Conservation (phyloP, 2,888 invertebrate species). For the Plusia festucae region DNA sequence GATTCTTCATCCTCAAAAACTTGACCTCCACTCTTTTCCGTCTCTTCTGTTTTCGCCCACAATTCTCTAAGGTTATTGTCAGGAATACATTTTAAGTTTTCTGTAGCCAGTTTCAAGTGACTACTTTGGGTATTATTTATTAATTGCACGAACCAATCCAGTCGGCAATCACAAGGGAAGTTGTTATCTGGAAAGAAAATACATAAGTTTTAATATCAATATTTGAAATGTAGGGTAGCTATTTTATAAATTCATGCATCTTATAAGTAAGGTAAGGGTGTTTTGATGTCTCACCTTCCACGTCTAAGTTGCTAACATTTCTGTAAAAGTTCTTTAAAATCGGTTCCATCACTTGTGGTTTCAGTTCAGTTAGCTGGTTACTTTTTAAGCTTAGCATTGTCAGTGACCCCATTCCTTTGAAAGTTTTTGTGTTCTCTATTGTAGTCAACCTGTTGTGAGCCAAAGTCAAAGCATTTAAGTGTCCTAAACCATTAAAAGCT, state of each 20-base stretch:
- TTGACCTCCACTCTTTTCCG: constrained; percentile 65
- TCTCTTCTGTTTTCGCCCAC: constrained; percentile 73
- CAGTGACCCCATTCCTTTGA: constrained; percentile 72
- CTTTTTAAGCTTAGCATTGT: constrained; percentile 75
- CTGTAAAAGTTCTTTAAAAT: constrained; percentile 77
- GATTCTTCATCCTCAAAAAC: constrained; percentile 65
- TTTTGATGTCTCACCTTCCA: constrained; percentile 73
- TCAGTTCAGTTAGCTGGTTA: constrained; percentile 75
- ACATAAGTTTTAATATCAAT: no score
- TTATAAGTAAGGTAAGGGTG: no score
- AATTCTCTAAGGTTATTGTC: constrained; percentile 69
- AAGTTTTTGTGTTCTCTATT: constrained; percentile 75
- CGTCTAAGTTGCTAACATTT: constrained; percentile 71
- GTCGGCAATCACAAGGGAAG: constrained; percentile 79
- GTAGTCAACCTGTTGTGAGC: constrained; percentile 75
- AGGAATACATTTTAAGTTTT: constrained; percentile 82
- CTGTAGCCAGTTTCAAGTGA: constrained; percentile 71
- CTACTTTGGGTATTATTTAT: constrained; percentile 79
- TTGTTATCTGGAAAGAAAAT: constrained; percentile 78
- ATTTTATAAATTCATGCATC: no score
- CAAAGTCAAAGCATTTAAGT: constrained; percentile 73
- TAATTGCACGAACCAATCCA: constrained; percentile 79
- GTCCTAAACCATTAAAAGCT: constrained; percentile 78
- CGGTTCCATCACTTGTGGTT: constrained; percentile 74
- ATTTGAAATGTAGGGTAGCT: neutral